phyloP scores from a whole-genome alignment of 2,113 vertebrate genomes.

The Neopipo cinnamomea region DNA sequence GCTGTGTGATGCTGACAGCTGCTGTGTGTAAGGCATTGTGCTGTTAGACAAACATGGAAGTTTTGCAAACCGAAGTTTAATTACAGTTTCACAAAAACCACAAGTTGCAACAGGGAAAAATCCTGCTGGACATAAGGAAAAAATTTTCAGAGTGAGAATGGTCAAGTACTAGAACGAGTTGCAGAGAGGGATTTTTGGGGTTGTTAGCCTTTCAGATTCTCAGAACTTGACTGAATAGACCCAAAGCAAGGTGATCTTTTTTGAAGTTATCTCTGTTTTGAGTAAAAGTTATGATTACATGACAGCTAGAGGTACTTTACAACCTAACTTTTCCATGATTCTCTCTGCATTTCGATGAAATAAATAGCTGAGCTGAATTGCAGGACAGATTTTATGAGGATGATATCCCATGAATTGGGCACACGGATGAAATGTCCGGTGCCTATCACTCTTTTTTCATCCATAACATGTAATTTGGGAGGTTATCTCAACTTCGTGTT shows the following conservation, averaged over 20 bases:
- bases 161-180: background rate
- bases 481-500: background rate
- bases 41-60: background rate
- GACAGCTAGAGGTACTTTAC: background rate
- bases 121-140: background rate
- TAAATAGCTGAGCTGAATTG: background rate
- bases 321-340: background rate
- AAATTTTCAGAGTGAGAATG: background rate
- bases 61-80: background rate
- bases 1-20: background rate
- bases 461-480: background rate
- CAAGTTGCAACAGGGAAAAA: background rate
- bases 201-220: background rate
- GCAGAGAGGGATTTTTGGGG: background rate
- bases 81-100: background rate
- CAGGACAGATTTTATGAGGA: background rate
- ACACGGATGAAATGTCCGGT: background rate
- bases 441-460: background rate
- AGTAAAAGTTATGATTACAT: background rate
- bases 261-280: background rate
- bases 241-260: background rate
- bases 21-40: background rate
- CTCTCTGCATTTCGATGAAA: background rate
- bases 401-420: background rate
- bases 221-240: background rate